phyloP scores from a whole-genome alignment of 2,113 vertebrate genomes.

The Bombycilla garrulus region DNA sequence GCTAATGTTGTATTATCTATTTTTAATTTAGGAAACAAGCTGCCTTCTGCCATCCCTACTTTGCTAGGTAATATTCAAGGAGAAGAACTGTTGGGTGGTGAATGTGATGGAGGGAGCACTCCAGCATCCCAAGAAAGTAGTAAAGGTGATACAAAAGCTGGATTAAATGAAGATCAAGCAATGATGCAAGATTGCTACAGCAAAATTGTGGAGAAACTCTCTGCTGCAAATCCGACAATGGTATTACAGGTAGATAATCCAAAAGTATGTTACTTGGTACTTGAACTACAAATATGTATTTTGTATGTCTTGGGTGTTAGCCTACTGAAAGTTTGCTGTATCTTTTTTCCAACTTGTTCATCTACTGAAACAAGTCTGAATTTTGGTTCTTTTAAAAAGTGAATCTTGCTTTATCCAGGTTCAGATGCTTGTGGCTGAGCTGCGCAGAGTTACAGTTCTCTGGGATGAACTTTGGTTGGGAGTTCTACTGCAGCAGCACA shows the following conservation, averaged over 20 bases:
- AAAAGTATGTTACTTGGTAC: not conserved
- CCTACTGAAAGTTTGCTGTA: not conserved
- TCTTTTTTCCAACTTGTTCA: not conserved
- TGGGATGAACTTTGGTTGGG: constrained; percentile 99
- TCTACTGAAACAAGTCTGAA: not conserved
- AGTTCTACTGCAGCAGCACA: constrained; percentile 94
- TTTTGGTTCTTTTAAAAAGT: not conserved
- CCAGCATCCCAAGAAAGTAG: constrained; percentile 83
- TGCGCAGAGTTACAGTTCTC: constrained; percentile 93
- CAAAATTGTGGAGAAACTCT: constrained; percentile 97
- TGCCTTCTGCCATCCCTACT: constrained; percentile 91
- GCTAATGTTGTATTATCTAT: not conserved
- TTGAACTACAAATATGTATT: accelerated
- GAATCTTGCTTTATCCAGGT: constrained; percentile 73
- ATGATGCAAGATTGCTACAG: constrained; percentile 99
- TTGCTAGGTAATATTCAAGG: constrained; percentile 92
- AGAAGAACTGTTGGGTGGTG: constrained; percentile 82
- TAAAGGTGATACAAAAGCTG: constrained; percentile 83
- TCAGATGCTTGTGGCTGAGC: constrained; percentile 94
- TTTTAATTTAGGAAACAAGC: constrained; percentile 81
- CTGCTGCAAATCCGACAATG: constrained; percentile 94
- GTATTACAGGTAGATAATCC: constrained; percentile 87
- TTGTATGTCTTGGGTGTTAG: not conserved
- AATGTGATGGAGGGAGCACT: constrained; percentile 82
- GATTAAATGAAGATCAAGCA: constrained; percentile 93